Conservation (phyloP, 1,140 invertebrate species). For the Hirudo medicinalis region DNA sequence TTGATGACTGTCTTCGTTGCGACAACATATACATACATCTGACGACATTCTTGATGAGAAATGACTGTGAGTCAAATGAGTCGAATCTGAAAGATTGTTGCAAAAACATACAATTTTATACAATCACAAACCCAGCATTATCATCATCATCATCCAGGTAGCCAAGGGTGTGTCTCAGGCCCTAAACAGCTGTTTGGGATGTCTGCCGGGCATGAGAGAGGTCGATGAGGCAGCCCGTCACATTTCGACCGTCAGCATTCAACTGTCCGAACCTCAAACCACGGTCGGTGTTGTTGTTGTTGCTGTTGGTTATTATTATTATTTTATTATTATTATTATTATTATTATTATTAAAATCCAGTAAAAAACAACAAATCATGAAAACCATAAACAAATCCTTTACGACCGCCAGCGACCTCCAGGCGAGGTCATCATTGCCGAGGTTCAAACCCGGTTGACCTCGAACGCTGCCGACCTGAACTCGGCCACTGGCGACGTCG, state of each 20-base stretch:
- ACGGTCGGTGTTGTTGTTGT: not conserved
- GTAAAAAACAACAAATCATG: too few relatives aligned
- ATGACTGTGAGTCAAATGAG: too few relatives aligned
- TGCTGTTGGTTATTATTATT: slow-evolving; percentile 12
- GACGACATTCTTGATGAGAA: too few relatives aligned
- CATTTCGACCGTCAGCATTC: slow-evolving; percentile 47
- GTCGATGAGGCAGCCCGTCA: slow-evolving; percentile 69
- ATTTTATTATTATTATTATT: not conserved
- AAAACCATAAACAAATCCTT: too few relatives aligned
- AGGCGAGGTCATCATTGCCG: slow-evolving; percentile 38
- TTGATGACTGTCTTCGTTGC: too few relatives aligned
- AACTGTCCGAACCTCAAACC: not conserved
- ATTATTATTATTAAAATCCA: too few relatives aligned
- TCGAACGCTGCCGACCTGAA: slow-evolving; percentile 67
- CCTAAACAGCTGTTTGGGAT: slow-evolving; percentile 53
- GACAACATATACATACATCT: too few relatives aligned
- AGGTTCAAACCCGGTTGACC: slow-evolving; percentile 70
- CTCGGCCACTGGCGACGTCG: slow-evolving; percentile 65
- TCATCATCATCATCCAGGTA: slow-evolving; percentile 29
- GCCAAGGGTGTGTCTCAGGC: slow-evolving; percentile 43
- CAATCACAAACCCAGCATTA: not conserved
- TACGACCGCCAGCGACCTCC: slow-evolving; percentile 36
- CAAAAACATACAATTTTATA: too few relatives aligned
- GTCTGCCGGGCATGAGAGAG: slow-evolving; percentile 72
- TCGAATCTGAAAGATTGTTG: too few relatives aligned